Conservation (phyloP, 2,797 vertebrate genomes). For the Alcedo atthis region DNA sequence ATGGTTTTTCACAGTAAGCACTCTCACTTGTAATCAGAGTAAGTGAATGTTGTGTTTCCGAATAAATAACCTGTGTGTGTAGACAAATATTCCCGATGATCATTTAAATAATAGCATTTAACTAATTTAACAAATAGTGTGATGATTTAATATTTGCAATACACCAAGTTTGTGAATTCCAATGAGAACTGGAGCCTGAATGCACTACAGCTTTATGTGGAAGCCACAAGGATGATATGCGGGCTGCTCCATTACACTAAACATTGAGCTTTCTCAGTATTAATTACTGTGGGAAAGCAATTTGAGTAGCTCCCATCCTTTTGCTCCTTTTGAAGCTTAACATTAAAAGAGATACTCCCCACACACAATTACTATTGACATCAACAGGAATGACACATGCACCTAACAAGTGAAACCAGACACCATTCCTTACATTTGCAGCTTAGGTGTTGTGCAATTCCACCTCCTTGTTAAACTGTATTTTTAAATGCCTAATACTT, state of each 20-base stretch:
- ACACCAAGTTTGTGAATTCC: background rate
- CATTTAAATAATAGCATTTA: background rate
- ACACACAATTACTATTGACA: background rate
- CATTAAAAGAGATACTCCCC: background rate
- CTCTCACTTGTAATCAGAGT: background rate
- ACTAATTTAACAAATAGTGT: background rate
- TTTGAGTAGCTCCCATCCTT: slow-evolving; percentile 3
- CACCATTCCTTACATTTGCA: background rate
- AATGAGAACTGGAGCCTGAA: background rate
- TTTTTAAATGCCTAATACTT: background rate
- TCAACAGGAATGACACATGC: background rate
- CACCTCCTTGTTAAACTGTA: background rate
- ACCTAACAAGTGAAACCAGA: background rate
- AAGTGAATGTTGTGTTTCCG: background rate
- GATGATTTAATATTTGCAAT: background rate
- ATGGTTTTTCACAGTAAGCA: background rate
- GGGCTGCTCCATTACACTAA: accelerated
- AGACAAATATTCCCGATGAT: background rate
- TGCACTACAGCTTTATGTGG: background rate
- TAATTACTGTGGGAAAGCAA: background rate
- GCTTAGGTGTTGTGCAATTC: slow-evolving; percentile 3
- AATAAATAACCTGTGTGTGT: background rate
- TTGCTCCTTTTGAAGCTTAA: background rate
- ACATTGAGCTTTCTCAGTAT: background rate
- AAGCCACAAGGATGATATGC: background rate